Evolutionary conservation across 2,888 invertebrate genomes (phyloP).

Genomic region (Andrena marginata): DNA sequence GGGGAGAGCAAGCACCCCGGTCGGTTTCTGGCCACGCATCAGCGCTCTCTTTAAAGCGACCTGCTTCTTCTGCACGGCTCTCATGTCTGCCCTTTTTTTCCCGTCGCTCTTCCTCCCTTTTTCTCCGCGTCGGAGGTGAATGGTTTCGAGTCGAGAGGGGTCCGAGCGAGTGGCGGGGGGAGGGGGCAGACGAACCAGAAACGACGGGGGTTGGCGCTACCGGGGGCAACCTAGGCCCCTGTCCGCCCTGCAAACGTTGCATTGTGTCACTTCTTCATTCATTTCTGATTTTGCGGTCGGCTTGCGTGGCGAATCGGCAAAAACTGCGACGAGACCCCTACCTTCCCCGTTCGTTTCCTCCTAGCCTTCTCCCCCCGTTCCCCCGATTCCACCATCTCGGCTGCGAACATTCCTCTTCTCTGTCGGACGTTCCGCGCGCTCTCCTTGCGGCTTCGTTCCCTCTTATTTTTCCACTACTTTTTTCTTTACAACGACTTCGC

Average conservation of each 20-base stretch:
- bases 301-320: slow-evolving; percentile 83
- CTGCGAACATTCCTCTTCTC: slow-evolving; percentile 27
- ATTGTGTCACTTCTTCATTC: slow-evolving; percentile 84
- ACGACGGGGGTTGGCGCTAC: slow-evolving; percentile 63
- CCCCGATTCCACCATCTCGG: slow-evolving; percentile 15
- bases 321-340: slow-evolving; percentile 50
- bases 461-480: slow-evolving; percentile 23
- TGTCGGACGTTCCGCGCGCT: not conserved
- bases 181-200: slow-evolving; percentile 32
- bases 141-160: slow-evolving; percentile 69
- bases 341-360: slow-evolving; percentile 17
- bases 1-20: slow-evolving; percentile 66
- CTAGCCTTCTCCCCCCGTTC: slow-evolving; percentile 11
- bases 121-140: slow-evolving; percentile 73
- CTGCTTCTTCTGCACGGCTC: slow-evolving; percentile 76
- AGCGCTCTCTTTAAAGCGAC: slow-evolving; percentile 82
- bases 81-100: slow-evolving; percentile 64
- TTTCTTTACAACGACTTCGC: not conserved
- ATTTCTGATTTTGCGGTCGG: slow-evolving; percentile 85
- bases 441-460: slow-evolving; percentile 2
- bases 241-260: slow-evolving; percentile 68
- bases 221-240: slow-evolving; percentile 61
- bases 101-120: slow-evolving; percentile 51
- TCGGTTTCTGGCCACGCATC: slow-evolving; percentile 79
- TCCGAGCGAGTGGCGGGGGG: slow-evolving; percentile 33